Conservation (phyloP, 2,888 invertebrate species). For the Trichopoda pennipes region DNA sequence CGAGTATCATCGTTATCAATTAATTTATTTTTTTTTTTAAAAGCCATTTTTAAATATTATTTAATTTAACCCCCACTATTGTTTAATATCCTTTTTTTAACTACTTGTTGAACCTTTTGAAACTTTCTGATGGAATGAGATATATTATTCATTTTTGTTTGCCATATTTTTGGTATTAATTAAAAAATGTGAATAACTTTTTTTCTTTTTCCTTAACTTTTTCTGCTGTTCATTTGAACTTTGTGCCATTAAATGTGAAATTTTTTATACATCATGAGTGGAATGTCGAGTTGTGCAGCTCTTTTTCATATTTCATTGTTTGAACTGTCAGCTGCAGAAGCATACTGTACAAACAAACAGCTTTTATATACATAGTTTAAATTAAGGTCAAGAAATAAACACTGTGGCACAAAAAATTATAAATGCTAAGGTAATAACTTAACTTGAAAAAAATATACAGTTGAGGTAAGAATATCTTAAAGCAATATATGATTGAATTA, state of each 20-base stretch:
- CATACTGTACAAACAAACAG: neutral
- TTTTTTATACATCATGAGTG: conserved; percentile 5
- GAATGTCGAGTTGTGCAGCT: conserved; percentile 14
- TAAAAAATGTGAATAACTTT: conserved; percentile 13
- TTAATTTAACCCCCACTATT: too few relatives aligned
- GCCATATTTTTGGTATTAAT: conserved; percentile 16
- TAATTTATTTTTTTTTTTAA: too few relatives aligned
- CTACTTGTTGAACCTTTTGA: too few relatives aligned
- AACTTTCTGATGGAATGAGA: too few relatives aligned
- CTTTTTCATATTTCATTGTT: conserved; percentile 42
- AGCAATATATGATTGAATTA: too few relatives aligned
- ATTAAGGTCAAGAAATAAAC: neutral
- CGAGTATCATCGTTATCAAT: too few relatives aligned
- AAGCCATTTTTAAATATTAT: too few relatives aligned
- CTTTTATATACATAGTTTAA: neutral
- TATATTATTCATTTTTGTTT: neutral
- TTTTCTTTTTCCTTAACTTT: neutral
- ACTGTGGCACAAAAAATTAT: neutral
- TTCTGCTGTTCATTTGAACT: neutral
- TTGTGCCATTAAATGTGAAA: conserved; percentile 10
- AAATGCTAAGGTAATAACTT: too few relatives aligned
- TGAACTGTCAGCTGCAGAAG: conserved; percentile 44
- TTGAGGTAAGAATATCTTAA: too few relatives aligned
- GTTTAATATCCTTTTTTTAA: too few relatives aligned
- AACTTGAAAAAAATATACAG: too few relatives aligned